Evolutionary conservation across 2,113 vertebrate species (phyloP).

Genomic region (Chionodraco myersi): DNA sequence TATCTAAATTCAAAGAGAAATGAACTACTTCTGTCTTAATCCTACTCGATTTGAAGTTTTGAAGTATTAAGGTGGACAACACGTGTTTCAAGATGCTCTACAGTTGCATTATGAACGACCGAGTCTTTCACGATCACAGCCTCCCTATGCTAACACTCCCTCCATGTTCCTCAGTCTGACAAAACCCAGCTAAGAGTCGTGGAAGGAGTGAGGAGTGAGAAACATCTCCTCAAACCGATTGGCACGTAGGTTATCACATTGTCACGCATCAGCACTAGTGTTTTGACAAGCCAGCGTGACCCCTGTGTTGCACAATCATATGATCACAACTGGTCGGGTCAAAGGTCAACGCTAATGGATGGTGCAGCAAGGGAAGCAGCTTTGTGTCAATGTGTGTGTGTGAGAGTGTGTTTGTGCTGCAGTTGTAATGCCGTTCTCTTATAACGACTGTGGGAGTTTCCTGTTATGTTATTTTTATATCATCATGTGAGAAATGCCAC

Average conservation of each 20-base stretch:
- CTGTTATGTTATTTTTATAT: conserved; percentile 40
- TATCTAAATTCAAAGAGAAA: no score
- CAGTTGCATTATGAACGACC: conserved; percentile 29
- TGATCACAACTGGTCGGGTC: conserved; percentile 76
- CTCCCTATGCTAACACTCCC: background rate
- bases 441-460: conserved; percentile 32
- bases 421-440: conserved; percentile 7
- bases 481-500: conserved; percentile 6
- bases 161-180: background rate
- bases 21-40: background rate
- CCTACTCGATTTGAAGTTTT: background rate
- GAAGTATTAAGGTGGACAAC: background rate
- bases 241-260: conserved; percentile 48
- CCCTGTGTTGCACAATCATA: conserved; percentile 77
- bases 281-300: conserved; percentile 76
- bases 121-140: background rate
- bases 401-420: conserved; percentile 12
- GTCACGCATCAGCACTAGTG: conserved; percentile 64
- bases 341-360: conserved; percentile 81
- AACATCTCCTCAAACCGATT: conserved; percentile 37
- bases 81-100: no score
- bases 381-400: conserved; percentile 40
- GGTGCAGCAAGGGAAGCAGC: conserved; percentile 58
- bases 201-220: conserved; percentile 12
- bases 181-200: background rate